Evolutionary conservation across 2,888 invertebrate species (phyloP), one percentile per base, ranked within the genome.

Genomic region (Marasmarcha lunaedactyla): DNA sequence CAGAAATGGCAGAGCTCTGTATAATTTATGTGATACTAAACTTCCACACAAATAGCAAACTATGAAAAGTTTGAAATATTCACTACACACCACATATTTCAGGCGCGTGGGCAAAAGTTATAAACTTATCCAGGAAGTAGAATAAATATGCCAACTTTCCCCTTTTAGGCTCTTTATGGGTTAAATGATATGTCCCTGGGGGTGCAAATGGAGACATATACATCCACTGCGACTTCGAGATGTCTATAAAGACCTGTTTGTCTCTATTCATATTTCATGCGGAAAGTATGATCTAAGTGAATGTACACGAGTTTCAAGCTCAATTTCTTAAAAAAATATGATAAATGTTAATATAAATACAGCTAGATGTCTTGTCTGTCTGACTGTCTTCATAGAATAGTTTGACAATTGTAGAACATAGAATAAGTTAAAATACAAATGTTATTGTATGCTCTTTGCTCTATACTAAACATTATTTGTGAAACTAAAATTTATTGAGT

Each of bases 161-260:
- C 66, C 66, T 68, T 68, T 67, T 62, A 62, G 67, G 68, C 62
- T 69, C 70, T 77, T 77, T 72, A 73, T 65, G 63, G 63, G 69
- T 63, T 69, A 73, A 81, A 79, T 77, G 77, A 79, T 81, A 72
- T 70, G 65, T 76, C 62, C 71, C 51, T 45, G 59, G 76, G 72
- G 73, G 59, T 62, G 60, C 56, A 66, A 66, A 79, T 81, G 70
- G 78, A 78, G 77, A 83, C 73, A 68, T 69, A 81, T 69, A 57
- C 66, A 54, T 65, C 81, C 66, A 63, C 59, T 47, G 81, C 78
- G 81, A 78, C 30, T 11, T 20, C 20, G 20, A 20, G 4, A 7
- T 20, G 20, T 3, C 20, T 20, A 3, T 20, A 20, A 20, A 20
- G 20, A 20, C 20, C 20, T 20, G 7, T 7, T 5, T 20, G 20